Percentiles rank a stretch among this genome's conserved stretches.
Evolutionary conservation across 2,797 vertebrate genomes (phyloP).

Genomic region (Gadopsis bispinosus): DNA sequence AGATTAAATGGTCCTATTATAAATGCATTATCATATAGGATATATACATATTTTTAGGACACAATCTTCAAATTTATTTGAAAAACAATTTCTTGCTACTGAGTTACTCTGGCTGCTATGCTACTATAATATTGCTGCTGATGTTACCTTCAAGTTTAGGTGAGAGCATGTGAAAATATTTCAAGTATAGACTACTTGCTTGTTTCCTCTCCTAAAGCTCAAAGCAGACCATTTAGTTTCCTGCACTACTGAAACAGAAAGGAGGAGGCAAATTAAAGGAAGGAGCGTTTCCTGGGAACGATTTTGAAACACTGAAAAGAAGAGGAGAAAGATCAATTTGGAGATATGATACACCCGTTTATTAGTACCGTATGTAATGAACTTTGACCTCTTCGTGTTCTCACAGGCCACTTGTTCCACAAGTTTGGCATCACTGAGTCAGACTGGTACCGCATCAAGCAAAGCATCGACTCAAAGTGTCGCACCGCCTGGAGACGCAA

Average conservation of each 20-base stretch:
- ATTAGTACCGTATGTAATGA: neutral
- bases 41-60: neutral
- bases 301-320: neutral
- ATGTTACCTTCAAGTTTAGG: neutral
- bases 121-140: neutral
- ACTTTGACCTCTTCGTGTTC: constrained; percentile 31
- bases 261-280: neutral
- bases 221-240: constrained; percentile 1
- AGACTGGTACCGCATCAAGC: constrained; percentile 99
- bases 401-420: constrained; percentile 95
- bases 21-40: neutral
- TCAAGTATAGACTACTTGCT: neutral
- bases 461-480: constrained; percentile 99
- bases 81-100: neutral
- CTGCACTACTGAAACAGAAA: neutral
- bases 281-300: neutral
- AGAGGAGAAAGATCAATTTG: neutral
- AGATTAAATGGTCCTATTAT: constrained; percentile 1
- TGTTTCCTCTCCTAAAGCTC: neutral
- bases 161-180: neutral
- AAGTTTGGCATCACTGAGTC: constrained; percentile 96
- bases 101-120: neutral
- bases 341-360: neutral
- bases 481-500: constrained; percentile 98
- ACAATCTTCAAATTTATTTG: neutral